These are phyloP conservation scores for Muschampia plurimacula DNA, from an alignment of 2,888 invertebrate genomes.

Conservation along the genomic window DNA sequence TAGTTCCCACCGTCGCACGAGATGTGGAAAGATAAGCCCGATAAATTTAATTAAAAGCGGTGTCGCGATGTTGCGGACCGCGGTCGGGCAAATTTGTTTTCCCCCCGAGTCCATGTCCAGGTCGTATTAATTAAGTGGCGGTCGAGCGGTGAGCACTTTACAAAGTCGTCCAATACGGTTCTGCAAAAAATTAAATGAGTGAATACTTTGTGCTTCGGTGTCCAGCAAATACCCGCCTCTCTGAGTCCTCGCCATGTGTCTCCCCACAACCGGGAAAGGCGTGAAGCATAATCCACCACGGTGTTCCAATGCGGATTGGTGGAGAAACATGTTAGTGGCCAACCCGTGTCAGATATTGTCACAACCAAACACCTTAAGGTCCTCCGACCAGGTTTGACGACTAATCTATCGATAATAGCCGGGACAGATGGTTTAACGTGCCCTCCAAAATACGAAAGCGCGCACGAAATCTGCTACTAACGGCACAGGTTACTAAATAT, in stretches of 20 bases:
- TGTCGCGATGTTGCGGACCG: conserved; percentile 55
- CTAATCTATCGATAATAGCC: too few relatives aligned
- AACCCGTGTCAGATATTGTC: too few relatives aligned
- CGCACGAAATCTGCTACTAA: too few relatives aligned
- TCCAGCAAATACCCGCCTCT: conserved; percentile 9
- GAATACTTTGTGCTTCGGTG: conserved; percentile 32
- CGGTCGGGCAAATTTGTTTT: conserved; percentile 72
- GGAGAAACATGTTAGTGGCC: too few relatives aligned
- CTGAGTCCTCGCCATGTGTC: neutral
- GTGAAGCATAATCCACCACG: too few relatives aligned
- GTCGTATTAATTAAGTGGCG: conserved; percentile 74
- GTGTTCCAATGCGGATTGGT: too few relatives aligned
- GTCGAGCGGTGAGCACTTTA: conserved; percentile 44
- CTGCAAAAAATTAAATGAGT: conserved; percentile 46
- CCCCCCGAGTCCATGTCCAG: conserved; percentile 54
- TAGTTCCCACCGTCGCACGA: conserved; percentile 69
- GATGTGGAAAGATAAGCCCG: conserved; percentile 73
- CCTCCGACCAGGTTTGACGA: too few relatives aligned
- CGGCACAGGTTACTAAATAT: too few relatives aligned
- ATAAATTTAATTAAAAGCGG: conserved; percentile 81
- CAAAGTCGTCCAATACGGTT: conserved; percentile 54
- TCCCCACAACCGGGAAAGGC: too few relatives aligned
- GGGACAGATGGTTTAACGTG: too few relatives aligned
- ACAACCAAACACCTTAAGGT: too few relatives aligned
- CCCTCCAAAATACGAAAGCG: too few relatives aligned